These are phyloP conservation scores for Drosophila nr. perissopoda DNA, from an alignment of 2,888 invertebrate species.

Conservation along the genomic window DNA sequence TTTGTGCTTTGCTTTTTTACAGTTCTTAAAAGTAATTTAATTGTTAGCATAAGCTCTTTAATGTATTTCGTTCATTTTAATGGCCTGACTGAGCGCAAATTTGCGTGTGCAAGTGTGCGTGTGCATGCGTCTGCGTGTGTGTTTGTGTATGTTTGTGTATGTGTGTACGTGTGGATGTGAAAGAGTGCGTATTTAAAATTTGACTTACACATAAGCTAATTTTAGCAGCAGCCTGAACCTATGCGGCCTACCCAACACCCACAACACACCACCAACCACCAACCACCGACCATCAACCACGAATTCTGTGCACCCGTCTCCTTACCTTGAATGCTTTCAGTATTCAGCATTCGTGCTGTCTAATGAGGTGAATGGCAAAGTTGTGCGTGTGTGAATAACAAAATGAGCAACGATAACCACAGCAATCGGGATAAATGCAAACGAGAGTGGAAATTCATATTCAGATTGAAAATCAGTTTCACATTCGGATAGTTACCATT, in stretches of 20 bases:
- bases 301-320: neutral
- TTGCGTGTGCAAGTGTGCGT: neutral
- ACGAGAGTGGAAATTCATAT: constrained; percentile 10
- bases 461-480: constrained; percentile 7
- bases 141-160: neutral
- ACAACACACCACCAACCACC: neutral
- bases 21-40: constrained; percentile 73
- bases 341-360: constrained; percentile 18
- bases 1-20: constrained; percentile 51
- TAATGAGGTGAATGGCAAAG: constrained; percentile 30
- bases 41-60: constrained; percentile 75
- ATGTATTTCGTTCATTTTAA: constrained; percentile 59
- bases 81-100: constrained; percentile 31
- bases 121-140: neutral
- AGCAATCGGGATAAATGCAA: constrained; percentile 1
- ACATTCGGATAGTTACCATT: constrained; percentile 4
- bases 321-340: constrained; percentile 1
- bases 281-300: neutral
- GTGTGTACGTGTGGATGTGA: neutral
- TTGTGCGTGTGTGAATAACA: constrained; percentile 5
- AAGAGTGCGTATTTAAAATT: constrained; percentile 12
- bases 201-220: constrained; percentile 67
- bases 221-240: constrained; percentile 39
- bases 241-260: constrained; percentile 5
- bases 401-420: constrained; percentile 7